phyloP scores from a whole-genome alignment of 2,113 vertebrate genomes.

The Oncorhynchus kisutch region DNA sequence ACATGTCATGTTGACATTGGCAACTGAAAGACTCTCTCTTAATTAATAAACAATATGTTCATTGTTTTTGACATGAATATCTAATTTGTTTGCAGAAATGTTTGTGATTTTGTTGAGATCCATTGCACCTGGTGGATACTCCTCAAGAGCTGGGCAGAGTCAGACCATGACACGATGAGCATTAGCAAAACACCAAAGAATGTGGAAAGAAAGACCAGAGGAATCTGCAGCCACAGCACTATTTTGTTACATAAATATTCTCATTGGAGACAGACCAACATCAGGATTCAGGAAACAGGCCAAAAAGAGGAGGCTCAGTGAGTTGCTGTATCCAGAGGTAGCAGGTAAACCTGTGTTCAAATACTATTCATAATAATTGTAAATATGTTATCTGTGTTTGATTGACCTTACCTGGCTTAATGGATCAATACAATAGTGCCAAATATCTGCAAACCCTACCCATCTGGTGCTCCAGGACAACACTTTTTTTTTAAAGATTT shows the following conservation, averaged over 20 bases:
- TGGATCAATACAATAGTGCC: no score
- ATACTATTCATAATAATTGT: no score
- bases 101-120: background rate
- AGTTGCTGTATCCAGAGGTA: background rate
- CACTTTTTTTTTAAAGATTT: no score
- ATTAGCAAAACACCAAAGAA: background rate
- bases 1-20: no score
- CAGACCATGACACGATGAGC: background rate
- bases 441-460: no score
- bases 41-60: background rate
- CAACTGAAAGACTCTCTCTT: no score
- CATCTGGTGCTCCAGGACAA: no score
- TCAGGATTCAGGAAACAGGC: background rate
- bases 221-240: slow-evolving; percentile 1
- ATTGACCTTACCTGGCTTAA: no score
- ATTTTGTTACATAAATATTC: background rate
- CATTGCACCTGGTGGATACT: background rate
- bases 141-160: background rate
- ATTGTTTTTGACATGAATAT: background rate
- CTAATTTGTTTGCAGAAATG: background rate
- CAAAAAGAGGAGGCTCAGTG: background rate
- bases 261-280: background rate
- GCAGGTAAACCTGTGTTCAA: no score
- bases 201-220: background rate
- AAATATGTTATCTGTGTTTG: no score